Evolutionary conservation across 2,888 invertebrate genomes (phyloP), one percentile per base, ranked within the genome.

Genomic region (Stenolophus ochropezus): DNA sequence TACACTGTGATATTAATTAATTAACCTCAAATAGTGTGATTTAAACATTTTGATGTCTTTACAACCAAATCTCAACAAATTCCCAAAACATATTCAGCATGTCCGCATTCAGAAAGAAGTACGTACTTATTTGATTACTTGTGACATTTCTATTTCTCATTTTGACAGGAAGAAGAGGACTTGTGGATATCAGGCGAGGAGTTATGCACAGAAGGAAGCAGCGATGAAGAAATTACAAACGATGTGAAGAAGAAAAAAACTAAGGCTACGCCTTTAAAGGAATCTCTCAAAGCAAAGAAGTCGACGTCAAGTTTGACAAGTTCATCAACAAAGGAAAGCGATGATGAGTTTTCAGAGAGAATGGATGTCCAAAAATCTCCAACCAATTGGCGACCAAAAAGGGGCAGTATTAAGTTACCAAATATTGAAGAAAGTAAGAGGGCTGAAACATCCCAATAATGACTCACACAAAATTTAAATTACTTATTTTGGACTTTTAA

Each of bases 181-280:
- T 85, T 88, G 51, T 90, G 90, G 90, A 90, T 90, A 77, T 90
- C 90, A 1, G 89, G 89, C n/a, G 90, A 90, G 85, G 90, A 90
- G 83, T 84, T 90, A n/a, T 88, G 87, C 82, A 90, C 90, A 8
- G 90, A 90, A 82, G 90, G 90, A 25, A 90, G 88, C 75, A 88
- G 88, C 81, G 88, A 90, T 82, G 90, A 90, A 81, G 90, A 90
- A 77, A 58, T 23, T 27, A 73, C 49, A 21, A 49, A 47, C 5
- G 65, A 69, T 33, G 11, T 69, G 16, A 69, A 69, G 33, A 73
- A 73, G 27, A 23, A 47, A 14, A 47, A 73, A 73, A 5, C 18
- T 16, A 73, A 73, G 47, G n/a, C 47, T 11, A 42, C 33, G 2
- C 47, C 16, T 33, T 16, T 8, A 42, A 56, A 73, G 21, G 25